Percentiles rank a stretch among this genome's conserved stretches.
These are phyloP conservation scores for Nymphicus hollandicus DNA, from an alignment of 2,113 vertebrate species.

Conservation along the genomic window DNA sequence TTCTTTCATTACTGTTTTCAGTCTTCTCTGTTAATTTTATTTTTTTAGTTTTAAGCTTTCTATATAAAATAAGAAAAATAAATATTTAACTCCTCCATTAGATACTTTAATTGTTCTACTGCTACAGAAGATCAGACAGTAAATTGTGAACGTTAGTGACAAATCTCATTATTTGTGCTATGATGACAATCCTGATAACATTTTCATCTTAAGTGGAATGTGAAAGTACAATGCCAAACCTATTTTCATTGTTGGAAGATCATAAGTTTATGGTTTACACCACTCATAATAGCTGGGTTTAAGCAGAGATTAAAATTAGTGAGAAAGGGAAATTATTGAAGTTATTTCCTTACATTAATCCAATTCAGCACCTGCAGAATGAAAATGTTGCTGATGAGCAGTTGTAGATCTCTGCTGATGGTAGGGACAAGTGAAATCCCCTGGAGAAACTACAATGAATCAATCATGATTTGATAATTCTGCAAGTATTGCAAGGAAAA, in stretches of 20 bases:
- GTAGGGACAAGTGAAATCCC: background rate
- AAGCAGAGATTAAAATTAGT: background rate
- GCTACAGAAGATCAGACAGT: background rate
- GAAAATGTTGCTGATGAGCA: background rate
- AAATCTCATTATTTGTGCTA: background rate
- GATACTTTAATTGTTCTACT: background rate
- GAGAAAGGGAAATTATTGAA: background rate
- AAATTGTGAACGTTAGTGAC: accelerated
- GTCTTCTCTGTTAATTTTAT: background rate
- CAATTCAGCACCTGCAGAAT: background rate
- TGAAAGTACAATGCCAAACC: background rate
- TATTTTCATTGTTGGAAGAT: background rate
- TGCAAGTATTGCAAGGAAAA: background rate
- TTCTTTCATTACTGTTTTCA: background rate
- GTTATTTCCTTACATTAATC: background rate
- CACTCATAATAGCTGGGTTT: background rate
- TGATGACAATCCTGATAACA: background rate
- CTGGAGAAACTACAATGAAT: background rate
- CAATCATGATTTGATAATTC: background rate
- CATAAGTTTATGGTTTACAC: background rate
- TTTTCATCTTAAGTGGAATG: background rate
- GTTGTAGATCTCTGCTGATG: background rate
- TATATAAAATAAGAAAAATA: background rate
- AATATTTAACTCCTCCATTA: background rate
- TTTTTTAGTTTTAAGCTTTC: background rate